phyloP scores from a whole-genome alignment of 2,888 invertebrate species.

The Fragum sueziense region DNA sequence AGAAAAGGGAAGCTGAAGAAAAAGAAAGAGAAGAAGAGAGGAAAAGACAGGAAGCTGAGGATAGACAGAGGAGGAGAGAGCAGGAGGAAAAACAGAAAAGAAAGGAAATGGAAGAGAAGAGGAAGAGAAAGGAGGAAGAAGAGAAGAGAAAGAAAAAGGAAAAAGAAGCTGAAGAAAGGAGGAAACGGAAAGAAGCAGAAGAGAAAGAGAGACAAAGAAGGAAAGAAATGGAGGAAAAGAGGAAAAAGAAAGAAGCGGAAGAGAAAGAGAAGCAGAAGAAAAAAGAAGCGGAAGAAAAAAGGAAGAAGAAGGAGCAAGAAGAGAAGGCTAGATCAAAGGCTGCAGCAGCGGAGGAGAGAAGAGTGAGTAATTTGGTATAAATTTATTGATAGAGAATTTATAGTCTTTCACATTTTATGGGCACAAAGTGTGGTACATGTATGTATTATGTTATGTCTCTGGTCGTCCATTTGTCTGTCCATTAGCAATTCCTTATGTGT shows the following conservation, averaged over 20 bases:
- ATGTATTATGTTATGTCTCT: too few species aligned
- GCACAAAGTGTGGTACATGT: too few species aligned
- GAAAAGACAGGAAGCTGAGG: conserved; percentile 46
- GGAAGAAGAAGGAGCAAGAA: conserved; percentile 35
- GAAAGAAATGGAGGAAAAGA: conserved; percentile 43
- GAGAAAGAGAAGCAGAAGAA: conserved; percentile 39
- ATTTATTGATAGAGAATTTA: too few species aligned
- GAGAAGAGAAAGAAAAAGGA: conserved; percentile 44
- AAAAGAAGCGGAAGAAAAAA: conserved; percentile 32
- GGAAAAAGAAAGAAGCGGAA: conserved; percentile 49
- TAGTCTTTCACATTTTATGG: too few species aligned
- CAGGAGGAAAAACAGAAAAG: conserved; percentile 58
- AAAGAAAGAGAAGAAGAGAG: conserved; percentile 56
- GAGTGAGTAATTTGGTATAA: too few species aligned
- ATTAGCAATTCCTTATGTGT: too few species aligned
- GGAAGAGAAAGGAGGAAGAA: conserved; percentile 40
- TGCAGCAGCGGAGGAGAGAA: conserved; percentile 26
- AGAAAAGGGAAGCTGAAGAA: conserved; percentile 57
- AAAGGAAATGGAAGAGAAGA: conserved; percentile 54
- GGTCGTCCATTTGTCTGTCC: too few species aligned
- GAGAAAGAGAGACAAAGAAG: conserved; percentile 31
- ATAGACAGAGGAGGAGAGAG: conserved; percentile 54
- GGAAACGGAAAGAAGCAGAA: conserved; percentile 51
- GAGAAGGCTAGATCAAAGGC: conserved; percentile 22
- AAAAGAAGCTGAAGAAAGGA: conserved; percentile 48